Evolutionary conservation across 1,140 invertebrate species (phyloP), one percentile per base, ranked within the genome.

Genomic region (Micrasema minimum): DNA sequence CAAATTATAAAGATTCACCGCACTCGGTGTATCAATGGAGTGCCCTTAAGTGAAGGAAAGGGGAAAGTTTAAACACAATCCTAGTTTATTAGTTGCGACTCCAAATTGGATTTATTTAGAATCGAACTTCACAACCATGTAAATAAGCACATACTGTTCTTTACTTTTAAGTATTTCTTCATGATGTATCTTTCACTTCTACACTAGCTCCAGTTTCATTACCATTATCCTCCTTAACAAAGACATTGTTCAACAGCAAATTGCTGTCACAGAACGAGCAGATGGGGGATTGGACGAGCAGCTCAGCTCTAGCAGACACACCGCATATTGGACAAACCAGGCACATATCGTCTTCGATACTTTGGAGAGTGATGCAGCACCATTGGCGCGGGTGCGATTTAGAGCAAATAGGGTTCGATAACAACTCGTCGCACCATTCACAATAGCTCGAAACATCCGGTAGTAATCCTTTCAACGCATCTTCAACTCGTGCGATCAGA

Each of bases 191-290:
- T 48, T 20, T 1, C n/a, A 2, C 7, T 48, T 16, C 46, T 48
- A 20, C 11, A 16, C 16, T 14, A 12, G 46, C 46, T 48, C 16
- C 46, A 0, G n/a, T 48, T n/a, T 48, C n/a, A 6, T 16, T 11
- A 16, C 16, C 18, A 48, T 16, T 20, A 18, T 48, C 46, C 14
- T 10, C 7, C 18, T 61, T 41, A 2, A 14, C 41, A 16, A 46
- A 48, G 9, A 64, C 12, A n/a, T 16, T 14, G 18, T 41, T 50
- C n/a, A 11, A 22, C 11, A 51, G 18, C 3, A 69, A 59, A 12
- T 23, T 18, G 10, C 45, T 43, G 16, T 69, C 67, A 23, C 67
- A 69, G 20, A 69, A 69, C 1, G 67, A 50, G 35, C 67, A 69
- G 3, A 51, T 51, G 2, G 43, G 57, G 9, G 18, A 18, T 1